Evolutionary conservation across 2,888 invertebrate species (phyloP).

Genomic region (Agonopterix arenella): DNA sequence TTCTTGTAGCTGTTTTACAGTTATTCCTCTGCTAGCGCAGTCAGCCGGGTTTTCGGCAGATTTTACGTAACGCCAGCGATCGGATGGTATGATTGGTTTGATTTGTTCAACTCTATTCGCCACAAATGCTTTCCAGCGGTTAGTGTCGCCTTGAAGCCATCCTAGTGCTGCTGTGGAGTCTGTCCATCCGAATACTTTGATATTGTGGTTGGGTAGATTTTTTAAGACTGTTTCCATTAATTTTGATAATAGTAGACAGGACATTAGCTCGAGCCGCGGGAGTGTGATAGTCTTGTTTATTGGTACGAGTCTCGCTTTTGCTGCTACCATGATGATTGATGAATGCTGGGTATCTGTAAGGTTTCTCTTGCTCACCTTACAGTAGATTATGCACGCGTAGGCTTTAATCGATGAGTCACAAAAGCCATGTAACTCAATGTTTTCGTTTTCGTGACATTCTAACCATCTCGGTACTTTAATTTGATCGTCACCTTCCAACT

Average conservation of each 20-base stretch:
- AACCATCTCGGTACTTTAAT: constrained; percentile 5
- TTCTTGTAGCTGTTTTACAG: not conserved
- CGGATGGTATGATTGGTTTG: constrained; percentile 1
- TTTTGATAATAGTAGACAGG: not conserved
- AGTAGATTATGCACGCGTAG: constrained; percentile 10
- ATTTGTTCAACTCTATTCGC: constrained; percentile 11
- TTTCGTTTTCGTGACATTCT: not conserved
- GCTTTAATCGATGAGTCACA: constrained; percentile 7
- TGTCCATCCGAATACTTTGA: not conserved
- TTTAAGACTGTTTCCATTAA: not conserved
- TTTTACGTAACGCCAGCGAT: constrained; percentile 7
- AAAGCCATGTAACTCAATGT: constrained; percentile 9
- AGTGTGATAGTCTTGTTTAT: not conserved
- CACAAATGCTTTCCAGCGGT: constrained; percentile 1
- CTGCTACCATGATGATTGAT: constrained; percentile 5
- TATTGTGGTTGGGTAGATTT: not conserved
- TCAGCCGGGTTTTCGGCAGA: not conserved
- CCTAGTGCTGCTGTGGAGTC: constrained; percentile 7
- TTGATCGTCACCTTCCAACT: constrained; percentile 5
- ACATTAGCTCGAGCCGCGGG: not conserved
- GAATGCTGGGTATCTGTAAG: not conserved
- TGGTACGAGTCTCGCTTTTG: constrained; percentile 4
- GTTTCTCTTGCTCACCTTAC: not conserved
- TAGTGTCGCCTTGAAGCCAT: constrained; percentile 11
- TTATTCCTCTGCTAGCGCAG: not conserved